Conservation (phyloP, 1,140 invertebrate species). For the Sycobia sp. region DNA sequence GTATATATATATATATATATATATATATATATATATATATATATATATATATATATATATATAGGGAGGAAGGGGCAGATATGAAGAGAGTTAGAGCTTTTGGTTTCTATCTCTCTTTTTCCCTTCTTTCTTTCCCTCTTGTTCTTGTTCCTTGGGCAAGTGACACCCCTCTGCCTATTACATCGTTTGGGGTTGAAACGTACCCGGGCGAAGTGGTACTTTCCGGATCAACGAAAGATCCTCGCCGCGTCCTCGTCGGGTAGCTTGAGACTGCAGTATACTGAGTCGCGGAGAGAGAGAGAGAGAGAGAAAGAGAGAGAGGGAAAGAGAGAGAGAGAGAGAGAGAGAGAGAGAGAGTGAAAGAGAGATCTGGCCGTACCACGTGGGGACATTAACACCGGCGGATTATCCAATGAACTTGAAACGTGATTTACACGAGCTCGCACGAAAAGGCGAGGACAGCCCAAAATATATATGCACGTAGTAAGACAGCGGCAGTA, state of each 20-base stretch:
- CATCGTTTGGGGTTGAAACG: conserved; percentile 49
- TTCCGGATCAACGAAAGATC: conserved; percentile 57
- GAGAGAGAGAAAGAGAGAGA: conserved; percentile 1
- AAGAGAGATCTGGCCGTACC: conserved; percentile 45
- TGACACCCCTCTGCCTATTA: conserved; percentile 36
- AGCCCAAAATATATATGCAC: conserved; percentile 11
- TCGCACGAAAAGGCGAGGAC: conserved; percentile 13
- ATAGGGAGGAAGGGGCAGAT: neutral
- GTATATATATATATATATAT: neutral
- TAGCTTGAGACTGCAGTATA: neutral
- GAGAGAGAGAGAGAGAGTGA: too few relatives aligned
- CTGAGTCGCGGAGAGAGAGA: conserved; percentile 7
- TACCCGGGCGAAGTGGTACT: conserved; percentile 50
- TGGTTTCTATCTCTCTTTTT: too few relatives aligned
- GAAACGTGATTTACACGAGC: conserved; percentile 51
- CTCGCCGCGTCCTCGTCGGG: conserved; percentile 44
- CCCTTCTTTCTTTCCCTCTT: conserved; percentile 8
- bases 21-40: neutral
- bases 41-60: too few relatives aligned
- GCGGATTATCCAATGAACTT: conserved; percentile 59
- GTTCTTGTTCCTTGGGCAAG: neutral
- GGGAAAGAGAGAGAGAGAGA: conserved; percentile 36
- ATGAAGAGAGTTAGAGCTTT: too few relatives aligned
- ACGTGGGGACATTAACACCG: conserved; percentile 56
- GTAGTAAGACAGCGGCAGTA: neutral